Conservation (phyloP, 1,140 invertebrate genomes). For the Aporrectodea caliginosa region DNA sequence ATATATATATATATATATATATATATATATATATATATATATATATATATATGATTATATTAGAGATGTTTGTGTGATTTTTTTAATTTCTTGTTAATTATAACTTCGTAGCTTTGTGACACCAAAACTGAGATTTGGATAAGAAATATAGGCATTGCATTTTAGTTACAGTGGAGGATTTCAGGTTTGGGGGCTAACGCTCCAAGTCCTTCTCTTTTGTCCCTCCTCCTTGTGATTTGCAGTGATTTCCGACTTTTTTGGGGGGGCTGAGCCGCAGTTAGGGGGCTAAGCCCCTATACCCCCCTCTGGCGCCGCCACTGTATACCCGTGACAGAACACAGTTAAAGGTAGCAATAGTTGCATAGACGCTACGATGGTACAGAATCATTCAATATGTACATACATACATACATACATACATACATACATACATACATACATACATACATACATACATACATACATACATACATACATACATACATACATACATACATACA, state of each 20-base stretch:
- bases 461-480: neutral
- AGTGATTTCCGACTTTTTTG: neutral
- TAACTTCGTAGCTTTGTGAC: neutral
- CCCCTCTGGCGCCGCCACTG: no score
- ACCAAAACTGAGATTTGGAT: no score
- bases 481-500: slow-evolving; percentile 1
- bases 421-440: neutral
- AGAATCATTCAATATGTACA: no score
- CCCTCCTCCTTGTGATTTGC: neutral
- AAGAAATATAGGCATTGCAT: no score
- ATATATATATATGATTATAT: neutral
- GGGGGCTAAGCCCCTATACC: no score
- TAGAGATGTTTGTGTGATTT: neutral
- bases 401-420: neutral
- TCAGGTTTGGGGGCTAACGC: no score
- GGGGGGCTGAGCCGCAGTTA: neutral
- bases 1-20: slow-evolving; percentile 4
- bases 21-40: slow-evolving; percentile 4
- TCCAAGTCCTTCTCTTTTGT: neutral
- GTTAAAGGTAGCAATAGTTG: neutral
- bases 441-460: neutral
- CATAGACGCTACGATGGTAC: no score
- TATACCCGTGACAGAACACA: neutral
- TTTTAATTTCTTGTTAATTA: neutral
- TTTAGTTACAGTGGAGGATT: no score